Evolutionary conservation across 2,113 vertebrate genomes (phyloP).

Genomic region (Limanda limanda): DNA sequence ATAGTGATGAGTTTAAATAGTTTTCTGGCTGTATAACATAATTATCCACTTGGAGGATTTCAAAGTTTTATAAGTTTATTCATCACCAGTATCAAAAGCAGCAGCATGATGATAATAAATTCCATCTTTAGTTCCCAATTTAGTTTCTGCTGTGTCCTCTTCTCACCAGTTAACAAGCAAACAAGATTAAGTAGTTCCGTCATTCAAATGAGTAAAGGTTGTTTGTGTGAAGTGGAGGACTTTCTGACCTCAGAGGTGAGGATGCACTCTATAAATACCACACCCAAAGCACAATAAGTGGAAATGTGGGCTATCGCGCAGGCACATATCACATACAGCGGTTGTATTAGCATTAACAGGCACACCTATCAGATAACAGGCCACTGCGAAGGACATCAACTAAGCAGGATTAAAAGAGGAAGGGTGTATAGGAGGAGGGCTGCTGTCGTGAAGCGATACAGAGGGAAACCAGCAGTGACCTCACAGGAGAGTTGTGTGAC

Average conservation of each 20-base stretch:
- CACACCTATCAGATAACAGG: neutral
- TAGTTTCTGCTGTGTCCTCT: neutral
- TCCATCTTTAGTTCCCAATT: neutral
- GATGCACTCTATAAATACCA: conserved; percentile 29
- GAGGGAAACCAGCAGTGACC: conserved; percentile 26
- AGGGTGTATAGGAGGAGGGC: neutral
- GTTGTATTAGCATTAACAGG: conserved; percentile 9
- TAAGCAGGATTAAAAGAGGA: neutral
- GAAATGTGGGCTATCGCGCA: conserved; percentile 14
- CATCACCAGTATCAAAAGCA: neutral
- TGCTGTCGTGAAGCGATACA: conserved; percentile 7
- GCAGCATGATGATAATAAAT: neutral
- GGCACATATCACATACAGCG: conserved; percentile 11
- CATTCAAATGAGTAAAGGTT: neutral
- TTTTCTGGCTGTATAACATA: too few relatives aligned
- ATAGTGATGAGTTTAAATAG: too few relatives aligned
- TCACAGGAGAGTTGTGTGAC: conserved; percentile 36
- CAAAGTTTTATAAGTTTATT: neutral
- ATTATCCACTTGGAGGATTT: neutral
- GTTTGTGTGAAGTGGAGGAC: neutral
- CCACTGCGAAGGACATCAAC: conserved; percentile 4
- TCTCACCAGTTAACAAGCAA: neutral
- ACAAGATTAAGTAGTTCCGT: neutral
- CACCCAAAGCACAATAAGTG: conserved; percentile 20
- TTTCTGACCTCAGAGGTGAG: conserved; percentile 20